These are phyloP conservation scores for Notarius quadriscutis DNA, from an alignment of 2,113 vertebrate species.

Conservation along the genomic window DNA sequence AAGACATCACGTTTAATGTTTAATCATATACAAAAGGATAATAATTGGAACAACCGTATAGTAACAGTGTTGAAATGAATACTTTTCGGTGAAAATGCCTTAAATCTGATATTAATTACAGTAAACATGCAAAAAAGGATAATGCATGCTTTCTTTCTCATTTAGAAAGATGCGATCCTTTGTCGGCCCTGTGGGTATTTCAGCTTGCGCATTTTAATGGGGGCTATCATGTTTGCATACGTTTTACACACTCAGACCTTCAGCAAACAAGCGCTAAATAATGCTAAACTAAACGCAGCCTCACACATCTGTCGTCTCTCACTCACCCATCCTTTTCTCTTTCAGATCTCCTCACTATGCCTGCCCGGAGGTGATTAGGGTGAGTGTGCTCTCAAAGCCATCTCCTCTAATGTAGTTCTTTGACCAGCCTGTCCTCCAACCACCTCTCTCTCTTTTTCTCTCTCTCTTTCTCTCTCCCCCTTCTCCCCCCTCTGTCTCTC, in stretches of 20 bases:
- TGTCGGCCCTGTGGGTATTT: background rate
- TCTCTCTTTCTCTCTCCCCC: conserved; percentile 22
- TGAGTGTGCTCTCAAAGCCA: conserved; percentile 72
- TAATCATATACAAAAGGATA: too few species aligned
- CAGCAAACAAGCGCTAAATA: background rate
- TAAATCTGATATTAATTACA: background rate
- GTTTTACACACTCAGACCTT: background rate
- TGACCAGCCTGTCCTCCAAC: conserved; percentile 5
- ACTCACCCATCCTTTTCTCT: conserved; percentile 8
- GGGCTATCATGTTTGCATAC: background rate
- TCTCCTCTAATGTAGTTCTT: conserved; percentile 35
- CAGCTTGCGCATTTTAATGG: background rate
- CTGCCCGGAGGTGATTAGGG: conserved; percentile 98
- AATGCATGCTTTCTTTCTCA: background rate
- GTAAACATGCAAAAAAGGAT: background rate
- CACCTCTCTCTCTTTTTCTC: conserved; percentile 2
- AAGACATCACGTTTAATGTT: too few species aligned
- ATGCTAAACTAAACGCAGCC: background rate
- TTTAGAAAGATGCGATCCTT: background rate
- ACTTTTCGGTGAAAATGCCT: background rate
- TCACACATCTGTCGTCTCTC: background rate
- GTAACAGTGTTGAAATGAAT: too few species aligned
- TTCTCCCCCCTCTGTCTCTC: background rate
- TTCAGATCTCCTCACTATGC: conserved; percentile 96
- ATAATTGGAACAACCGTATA: too few species aligned